Percentiles rank a stretch among this genome's conserved stretches.
These are phyloP conservation scores for Meteorus sp. DNA, from an alignment of 1,140 invertebrate species.

Conservation along the genomic window DNA sequence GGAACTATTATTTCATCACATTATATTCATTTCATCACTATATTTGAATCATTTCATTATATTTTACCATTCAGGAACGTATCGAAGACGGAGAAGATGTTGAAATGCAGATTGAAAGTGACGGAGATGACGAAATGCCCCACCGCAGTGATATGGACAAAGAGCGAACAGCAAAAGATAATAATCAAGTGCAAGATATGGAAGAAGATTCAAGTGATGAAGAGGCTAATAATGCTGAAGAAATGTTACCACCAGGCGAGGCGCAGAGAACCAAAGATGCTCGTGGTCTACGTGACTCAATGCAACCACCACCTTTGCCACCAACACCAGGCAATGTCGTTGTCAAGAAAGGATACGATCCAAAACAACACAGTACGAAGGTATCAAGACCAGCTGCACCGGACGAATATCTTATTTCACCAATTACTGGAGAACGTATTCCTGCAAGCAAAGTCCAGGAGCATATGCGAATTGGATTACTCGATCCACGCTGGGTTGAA, in stretches of 20 bases:
- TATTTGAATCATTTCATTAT: too few species aligned
- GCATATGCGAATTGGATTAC: conserved; percentile 94
- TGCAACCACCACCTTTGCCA: conserved; percentile 75
- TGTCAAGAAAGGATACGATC: conserved; percentile 96
- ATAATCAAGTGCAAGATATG: conserved; percentile 79
- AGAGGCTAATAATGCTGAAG: conserved; percentile 58
- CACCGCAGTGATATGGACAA: conserved; percentile 65
- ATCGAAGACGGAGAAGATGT: conserved; percentile 69
- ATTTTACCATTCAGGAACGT: conserved; percentile 54
- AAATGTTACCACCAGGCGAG: conserved; percentile 49
- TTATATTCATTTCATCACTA: background rate
- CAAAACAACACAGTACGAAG: conserved; percentile 74
- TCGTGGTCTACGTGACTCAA: conserved; percentile 50
- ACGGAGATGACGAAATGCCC: conserved; percentile 73
- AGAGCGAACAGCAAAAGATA: conserved; percentile 65
- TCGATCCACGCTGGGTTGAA: conserved; percentile 98
- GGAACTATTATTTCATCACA: too few species aligned
- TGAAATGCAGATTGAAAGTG: conserved; percentile 77
- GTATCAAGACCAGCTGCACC: conserved; percentile 62
- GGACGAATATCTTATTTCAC: conserved; percentile 95
- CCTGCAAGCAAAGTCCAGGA: conserved; percentile 96
- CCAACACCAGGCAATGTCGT: conserved; percentile 92
- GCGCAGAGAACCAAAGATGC: conserved; percentile 54
- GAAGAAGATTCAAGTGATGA: conserved; percentile 86
- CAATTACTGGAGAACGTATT: conserved; percentile 96